Base-by-base conservation (phyloP, 92 coral and sea anemone species). In the Parazoanthus darwini region DNA sequence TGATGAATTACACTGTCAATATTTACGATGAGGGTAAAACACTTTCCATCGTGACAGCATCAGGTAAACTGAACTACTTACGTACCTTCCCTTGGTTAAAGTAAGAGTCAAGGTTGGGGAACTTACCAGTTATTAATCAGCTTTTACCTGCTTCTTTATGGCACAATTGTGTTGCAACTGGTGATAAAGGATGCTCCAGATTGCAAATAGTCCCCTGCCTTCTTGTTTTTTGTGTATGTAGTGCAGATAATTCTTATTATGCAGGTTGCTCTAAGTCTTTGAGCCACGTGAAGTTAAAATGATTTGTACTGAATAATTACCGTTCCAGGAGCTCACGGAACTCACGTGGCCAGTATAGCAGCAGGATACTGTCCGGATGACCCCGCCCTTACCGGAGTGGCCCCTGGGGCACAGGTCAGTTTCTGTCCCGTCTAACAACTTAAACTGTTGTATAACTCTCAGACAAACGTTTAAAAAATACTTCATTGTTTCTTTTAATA, bases 401-500 rank as follows among this genome's bases (percentile, higher is more conserved):
- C 99, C 14, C 99, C 99, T 44, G 99, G 99, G 20, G 99, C 99
- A 15, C 99, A 97, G 99, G 99, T 97, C 44, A 26, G 90, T 44
- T 75, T 16, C 25, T 75, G 59, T 54, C 35, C 22, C 3, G 26
- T 26, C 3, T 37, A 14, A 73, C 42, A 73, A 26, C 42, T 26
- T 33, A 14, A 73, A 26, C 36, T 26, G 78, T 73, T 54, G 58
- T 51, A 51, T 51, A 63, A 63, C 68, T 63, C 68, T 63, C n/a
- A 18, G n/a, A 63, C 25, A 63, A 54, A 54, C 14, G 20, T 54
- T 11, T 54, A 54, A 46, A 46, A 46, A 46, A 54, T 15, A 54
- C 59, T 13, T 10, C 9, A 48, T 13, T 54, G 59, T 54, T 54
- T 54, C 20, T 13, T 4, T 39, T 4, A 39, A 39, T 4, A 39